These are phyloP conservation scores for Trichonephila clavipes DNA, from an alignment of 1,140 invertebrate species.

Conservation along the genomic window DNA sequence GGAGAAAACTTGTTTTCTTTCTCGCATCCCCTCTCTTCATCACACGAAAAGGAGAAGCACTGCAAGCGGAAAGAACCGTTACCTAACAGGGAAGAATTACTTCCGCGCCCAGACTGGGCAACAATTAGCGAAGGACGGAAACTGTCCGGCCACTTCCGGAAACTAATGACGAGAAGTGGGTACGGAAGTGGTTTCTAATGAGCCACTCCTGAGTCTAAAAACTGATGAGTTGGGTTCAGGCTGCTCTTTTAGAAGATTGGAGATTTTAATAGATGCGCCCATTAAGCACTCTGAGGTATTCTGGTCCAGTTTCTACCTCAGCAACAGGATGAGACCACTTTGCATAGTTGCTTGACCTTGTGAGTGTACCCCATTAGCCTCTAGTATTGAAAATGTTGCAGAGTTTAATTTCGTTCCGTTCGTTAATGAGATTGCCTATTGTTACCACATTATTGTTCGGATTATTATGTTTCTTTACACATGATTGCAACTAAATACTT, in stretches of 20 bases:
- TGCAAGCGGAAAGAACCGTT: conserved; percentile 53
- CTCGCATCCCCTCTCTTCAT: not conserved
- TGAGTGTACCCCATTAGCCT: too few relatives aligned
- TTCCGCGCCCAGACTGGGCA: conserved; percentile 56
- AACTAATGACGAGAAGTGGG: conserved; percentile 62
- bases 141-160: conserved; percentile 69
- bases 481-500: too few relatives aligned
- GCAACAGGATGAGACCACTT: conserved; percentile 19
- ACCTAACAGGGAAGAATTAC: conserved; percentile 69
- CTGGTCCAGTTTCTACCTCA: not conserved
- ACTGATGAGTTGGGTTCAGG: conserved; percentile 34
- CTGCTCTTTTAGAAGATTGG: conserved; percentile 1
- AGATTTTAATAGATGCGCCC: conserved; percentile 38
- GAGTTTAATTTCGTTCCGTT: too few relatives aligned
- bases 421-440: too few relatives aligned
- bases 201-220: conserved; percentile 35
- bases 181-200: conserved; percentile 62
- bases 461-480: too few relatives aligned
- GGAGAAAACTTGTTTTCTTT: not conserved
- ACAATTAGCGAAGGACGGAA: conserved; percentile 65
- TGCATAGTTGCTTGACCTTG: not conserved
- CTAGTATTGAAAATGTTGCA: too few relatives aligned
- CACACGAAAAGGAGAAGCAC: not conserved
- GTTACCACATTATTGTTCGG: too few relatives aligned
- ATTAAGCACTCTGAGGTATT: conserved; percentile 9